Evolutionary conservation across 1,140 invertebrate species (phyloP).

Genomic region (Plodia interpunctella): DNA sequence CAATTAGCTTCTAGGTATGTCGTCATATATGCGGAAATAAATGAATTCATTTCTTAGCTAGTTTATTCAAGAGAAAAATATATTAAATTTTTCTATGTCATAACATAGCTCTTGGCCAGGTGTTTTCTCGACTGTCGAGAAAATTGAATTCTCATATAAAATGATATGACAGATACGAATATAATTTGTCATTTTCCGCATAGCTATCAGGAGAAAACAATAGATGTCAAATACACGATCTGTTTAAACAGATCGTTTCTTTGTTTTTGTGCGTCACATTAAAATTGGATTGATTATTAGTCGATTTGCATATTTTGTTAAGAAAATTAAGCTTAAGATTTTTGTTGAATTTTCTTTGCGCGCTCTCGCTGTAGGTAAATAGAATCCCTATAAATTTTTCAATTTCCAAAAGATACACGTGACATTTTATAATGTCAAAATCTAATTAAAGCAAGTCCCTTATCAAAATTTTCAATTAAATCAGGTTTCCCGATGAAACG

Average conservation of each 20-base stretch:
- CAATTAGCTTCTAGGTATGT: neutral
- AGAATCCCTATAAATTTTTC: no score
- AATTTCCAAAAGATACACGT: neutral
- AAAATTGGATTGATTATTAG: no score
- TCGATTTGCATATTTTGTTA: no score
- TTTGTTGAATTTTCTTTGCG: no score
- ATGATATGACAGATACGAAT: conserved; percentile 2
- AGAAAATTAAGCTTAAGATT: no score
- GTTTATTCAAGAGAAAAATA: conserved; percentile 1
- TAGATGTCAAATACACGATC: conserved; percentile 1
- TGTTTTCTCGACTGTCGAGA: neutral
- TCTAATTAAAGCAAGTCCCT: neutral
- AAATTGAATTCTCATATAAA: neutral
- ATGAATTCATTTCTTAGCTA: neutral
- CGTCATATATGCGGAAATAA: neutral
- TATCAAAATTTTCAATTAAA: conserved; percentile 29
- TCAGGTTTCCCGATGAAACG: conserved; percentile 36
- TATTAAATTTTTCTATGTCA: neutral
- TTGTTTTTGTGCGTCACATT: neutral
- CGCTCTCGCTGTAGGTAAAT: no score
- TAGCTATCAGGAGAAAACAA: neutral
- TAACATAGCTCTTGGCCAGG: neutral
- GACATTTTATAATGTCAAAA: neutral
- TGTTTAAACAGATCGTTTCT: neutral
- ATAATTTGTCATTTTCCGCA: conserved; percentile 2